Conservation (phyloP, 2,113 vertebrate species). For the Peromyscus polionotus region DNA sequence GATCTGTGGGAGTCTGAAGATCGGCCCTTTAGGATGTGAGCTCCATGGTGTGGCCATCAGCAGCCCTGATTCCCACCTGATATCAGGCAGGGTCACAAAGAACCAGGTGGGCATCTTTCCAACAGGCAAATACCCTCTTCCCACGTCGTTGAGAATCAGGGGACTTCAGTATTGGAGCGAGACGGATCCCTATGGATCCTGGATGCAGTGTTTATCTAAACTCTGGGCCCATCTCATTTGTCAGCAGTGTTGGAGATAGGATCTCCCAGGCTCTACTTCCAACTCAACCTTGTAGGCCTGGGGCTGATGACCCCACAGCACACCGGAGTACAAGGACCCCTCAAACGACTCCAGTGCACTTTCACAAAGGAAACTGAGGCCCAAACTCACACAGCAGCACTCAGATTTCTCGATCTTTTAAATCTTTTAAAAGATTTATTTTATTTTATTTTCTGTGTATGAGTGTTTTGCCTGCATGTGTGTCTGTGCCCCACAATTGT, state of each 20-base stretch:
- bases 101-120: not conserved
- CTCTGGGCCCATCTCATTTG: not conserved
- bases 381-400: not conserved
- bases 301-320: not conserved
- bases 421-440: not conserved
- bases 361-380: slow-evolving; percentile 12
- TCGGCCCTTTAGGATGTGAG: not conserved
- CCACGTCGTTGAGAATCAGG: not conserved
- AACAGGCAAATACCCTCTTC: not conserved
- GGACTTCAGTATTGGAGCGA: not conserved
- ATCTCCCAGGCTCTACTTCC: not conserved
- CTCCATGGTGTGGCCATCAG: not conserved
- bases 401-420: not conserved
- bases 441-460: not conserved
- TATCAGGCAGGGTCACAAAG: not conserved
- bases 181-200: not conserved
- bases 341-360: not conserved
- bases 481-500: not conserved
- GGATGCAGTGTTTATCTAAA: not conserved
- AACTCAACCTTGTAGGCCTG: not conserved
- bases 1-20: not conserved
- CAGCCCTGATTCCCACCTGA: not conserved
- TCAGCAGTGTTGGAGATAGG: not conserved
- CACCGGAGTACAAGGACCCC: not conserved
- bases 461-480: not conserved